Evolutionary conservation across 2,888 invertebrate genomes (phyloP).

Genomic region (Ophioninae sp.): DNA sequence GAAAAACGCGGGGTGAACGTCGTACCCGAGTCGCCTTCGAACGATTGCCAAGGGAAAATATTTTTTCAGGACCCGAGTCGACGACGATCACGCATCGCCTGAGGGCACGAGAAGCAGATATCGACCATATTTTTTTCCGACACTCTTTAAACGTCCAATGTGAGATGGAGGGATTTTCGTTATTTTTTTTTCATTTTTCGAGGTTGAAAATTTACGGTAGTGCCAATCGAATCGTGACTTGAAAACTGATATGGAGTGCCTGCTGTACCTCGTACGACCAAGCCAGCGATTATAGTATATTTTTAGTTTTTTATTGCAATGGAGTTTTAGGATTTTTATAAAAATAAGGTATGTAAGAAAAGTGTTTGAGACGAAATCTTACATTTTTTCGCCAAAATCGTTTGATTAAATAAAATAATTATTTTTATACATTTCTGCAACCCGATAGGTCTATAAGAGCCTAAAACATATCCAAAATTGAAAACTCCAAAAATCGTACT

Average conservation of each 20-base stretch:
- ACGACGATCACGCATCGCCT: conserved; percentile 36
- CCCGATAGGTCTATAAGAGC: too few relatives aligned
- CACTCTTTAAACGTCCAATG: conserved; percentile 30
- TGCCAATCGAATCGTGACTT: conserved; percentile 2
- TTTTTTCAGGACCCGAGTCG: conserved; percentile 51
- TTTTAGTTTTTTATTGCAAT: not conserved
- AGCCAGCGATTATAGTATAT: too few relatives aligned
- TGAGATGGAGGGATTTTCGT: conserved; percentile 4
- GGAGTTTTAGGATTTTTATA: not conserved
- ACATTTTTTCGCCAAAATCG: too few relatives aligned
- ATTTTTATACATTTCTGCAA: too few relatives aligned
- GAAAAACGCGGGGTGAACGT: conserved; percentile 42
- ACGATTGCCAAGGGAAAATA: conserved; percentile 57
- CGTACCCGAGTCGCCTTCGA: conserved; percentile 45
- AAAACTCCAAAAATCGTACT: too few relatives aligned
- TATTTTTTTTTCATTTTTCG: not conserved
- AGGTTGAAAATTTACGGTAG: conserved; percentile 11
- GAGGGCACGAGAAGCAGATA: conserved; percentile 34
- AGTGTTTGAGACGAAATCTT: too few relatives aligned
- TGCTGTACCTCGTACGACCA: not conserved
- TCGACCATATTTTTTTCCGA: conserved; percentile 27
- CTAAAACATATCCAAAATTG: too few relatives aligned
- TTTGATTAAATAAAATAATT: too few relatives aligned
- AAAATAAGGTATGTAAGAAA: too few relatives aligned
- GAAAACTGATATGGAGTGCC: not conserved